phyloP scores from a whole-genome alignment of 2,797 vertebrate genomes.

The Myioborus melanocephalus region DNA sequence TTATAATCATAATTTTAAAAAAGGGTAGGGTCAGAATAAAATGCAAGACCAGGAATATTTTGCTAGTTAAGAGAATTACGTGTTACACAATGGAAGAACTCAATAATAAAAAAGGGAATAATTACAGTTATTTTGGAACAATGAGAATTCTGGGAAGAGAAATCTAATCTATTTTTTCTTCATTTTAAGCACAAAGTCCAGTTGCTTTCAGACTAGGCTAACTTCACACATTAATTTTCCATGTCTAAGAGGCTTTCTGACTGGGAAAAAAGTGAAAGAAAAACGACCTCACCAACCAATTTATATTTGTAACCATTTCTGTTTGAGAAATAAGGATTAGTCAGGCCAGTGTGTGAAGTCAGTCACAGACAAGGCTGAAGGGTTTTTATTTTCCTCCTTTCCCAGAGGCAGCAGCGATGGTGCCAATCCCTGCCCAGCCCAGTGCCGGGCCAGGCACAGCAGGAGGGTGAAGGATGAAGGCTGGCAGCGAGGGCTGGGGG shows the following conservation, averaged over 20 bases:
- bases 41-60: background rate
- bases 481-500: background rate
- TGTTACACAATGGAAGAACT: background rate
- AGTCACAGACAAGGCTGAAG: background rate
- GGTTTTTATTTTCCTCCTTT: background rate
- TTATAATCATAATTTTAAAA: background rate
- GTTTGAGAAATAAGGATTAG: background rate
- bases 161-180: background rate
- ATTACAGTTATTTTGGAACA: constrained; percentile 54
- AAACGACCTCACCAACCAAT: background rate
- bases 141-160: constrained; percentile 11
- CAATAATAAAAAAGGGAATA: background rate
- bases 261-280: background rate
- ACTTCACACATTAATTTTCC: background rate
- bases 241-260: background rate
- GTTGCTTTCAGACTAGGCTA: background rate
- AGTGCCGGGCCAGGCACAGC: rapidly evolving
- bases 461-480: rapidly evolving
- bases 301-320: background rate
- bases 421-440: rapidly evolving
- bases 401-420: background rate
- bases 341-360: background rate
- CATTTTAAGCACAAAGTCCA: background rate
- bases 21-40: background rate
- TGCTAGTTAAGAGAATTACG: constrained; percentile 4